Evolutionary conservation across 2,797 vertebrate genomes (phyloP).

Genomic region (Microctenopoma steveboyesi): DNA sequence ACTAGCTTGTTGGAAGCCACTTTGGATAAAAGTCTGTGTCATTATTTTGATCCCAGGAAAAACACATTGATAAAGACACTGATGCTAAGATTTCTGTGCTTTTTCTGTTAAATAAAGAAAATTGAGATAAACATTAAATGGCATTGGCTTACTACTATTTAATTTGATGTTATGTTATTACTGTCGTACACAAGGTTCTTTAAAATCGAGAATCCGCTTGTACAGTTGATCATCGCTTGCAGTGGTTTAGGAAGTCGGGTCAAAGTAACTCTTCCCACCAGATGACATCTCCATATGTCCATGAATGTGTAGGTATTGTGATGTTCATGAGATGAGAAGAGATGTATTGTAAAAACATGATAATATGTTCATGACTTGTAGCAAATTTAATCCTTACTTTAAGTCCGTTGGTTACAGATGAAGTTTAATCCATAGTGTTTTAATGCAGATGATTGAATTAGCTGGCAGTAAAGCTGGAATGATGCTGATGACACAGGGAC

Average conservation of each 20-base stretch:
- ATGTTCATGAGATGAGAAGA: slow-evolving; percentile 9
- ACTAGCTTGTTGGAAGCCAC: no score
- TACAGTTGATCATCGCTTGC: slow-evolving; percentile 7
- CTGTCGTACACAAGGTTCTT: slow-evolving; percentile 22
- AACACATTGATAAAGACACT: neutral
- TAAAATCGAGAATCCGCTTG: slow-evolving; percentile 21
- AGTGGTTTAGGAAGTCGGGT: slow-evolving; percentile 40
- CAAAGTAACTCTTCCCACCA: slow-evolving; percentile 39
- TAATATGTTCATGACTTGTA: neutral
- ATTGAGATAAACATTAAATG: no score
- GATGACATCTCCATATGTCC: slow-evolving; percentile 53
- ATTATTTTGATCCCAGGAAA: neutral
- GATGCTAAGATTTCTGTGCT: neutral
- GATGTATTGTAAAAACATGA: slow-evolving; percentile 18
- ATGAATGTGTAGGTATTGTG: slow-evolving; percentile 23
- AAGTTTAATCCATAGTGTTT: slow-evolving; percentile 20
- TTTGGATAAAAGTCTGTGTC: no score
- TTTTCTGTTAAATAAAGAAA: no score
- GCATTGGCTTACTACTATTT: neutral
- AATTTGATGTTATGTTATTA: neutral
- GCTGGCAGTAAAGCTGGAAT: slow-evolving; percentile 27
- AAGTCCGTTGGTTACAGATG: neutral
- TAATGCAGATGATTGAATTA: slow-evolving; percentile 36
- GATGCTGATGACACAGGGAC: slow-evolving; percentile 13
- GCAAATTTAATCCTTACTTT: slow-evolving; percentile 1